Percentiles rank a stretch among this genome's conserved stretches.
phyloP scores from a whole-genome alignment of 92 coral and sea anemone species.

The Phymanthus crucifer region DNA sequence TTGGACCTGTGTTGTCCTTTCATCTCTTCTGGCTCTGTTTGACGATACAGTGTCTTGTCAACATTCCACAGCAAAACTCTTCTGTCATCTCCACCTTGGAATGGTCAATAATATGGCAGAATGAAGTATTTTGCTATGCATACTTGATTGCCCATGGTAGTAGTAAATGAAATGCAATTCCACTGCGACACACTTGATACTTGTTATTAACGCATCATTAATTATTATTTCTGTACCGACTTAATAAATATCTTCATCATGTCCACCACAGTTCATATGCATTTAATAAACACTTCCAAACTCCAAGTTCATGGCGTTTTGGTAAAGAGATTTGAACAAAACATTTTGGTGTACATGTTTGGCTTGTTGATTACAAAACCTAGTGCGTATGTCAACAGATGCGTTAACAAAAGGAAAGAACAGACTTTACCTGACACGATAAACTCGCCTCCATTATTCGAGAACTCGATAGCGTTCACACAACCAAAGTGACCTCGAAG shows the following conservation, averaged over 20 bases:
- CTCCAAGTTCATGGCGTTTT: background rate
- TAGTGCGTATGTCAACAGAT: too few relatives aligned
- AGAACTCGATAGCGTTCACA: constrained; percentile 94
- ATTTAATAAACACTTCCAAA: background rate
- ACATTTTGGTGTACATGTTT: background rate
- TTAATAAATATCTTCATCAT: background rate
- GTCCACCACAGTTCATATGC: background rate
- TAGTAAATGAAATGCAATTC: background rate
- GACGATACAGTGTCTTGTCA: constrained; percentile 66
- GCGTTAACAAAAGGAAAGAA: background rate
- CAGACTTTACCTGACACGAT: constrained; percentile 80
- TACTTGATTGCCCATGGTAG: background rate
- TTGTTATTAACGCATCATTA: background rate
- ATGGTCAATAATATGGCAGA: background rate
- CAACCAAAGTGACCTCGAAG: constrained; percentile 92
- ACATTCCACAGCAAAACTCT: constrained; percentile 91
- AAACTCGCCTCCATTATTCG: constrained; percentile 84
- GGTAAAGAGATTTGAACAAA: background rate
- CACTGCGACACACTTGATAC: background rate
- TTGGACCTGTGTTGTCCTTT: constrained; percentile 89
- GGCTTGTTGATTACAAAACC: too few relatives aligned
- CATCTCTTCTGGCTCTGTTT: constrained; percentile 59
- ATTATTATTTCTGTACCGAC: background rate
- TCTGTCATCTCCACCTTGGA: constrained; percentile 92
- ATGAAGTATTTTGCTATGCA: background rate